Base-by-base conservation (phyloP, 2,888 invertebrate species). In the Dermolepida albohirtum region DNA sequence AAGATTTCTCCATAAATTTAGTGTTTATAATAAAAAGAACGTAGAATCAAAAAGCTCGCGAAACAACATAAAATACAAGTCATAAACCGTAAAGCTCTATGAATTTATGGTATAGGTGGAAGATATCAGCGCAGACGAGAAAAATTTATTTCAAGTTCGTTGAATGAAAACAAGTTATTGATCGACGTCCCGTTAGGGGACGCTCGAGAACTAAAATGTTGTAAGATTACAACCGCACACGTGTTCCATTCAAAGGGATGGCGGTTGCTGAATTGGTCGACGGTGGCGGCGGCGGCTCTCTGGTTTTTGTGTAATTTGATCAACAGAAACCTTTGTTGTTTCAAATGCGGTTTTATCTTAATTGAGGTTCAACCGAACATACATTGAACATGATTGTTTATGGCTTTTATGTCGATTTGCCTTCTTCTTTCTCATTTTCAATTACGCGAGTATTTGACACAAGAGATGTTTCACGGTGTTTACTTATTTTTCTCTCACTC, bases 201-300 rank as follows among this genome's bases (percentile, higher is more conserved):
- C 49, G 49, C 47, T 62, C 59, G 49, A 47, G 59, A 49, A 39
- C 59, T 47, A 47, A 62, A 62, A 62, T 62, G 59, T 57, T 57
- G 57, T 62, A 62, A 62, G 59, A 62, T 62, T 62, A 62, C 59
- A 62, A 62, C 59, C 59, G 59, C 59, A 62, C 59, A 62, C 59
- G 59, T 62, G 59, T 47, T 62, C 59, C 59, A 62, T 62, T 62
- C 59, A 62, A 62, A 62, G 29, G 47, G 59, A 47, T 54, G 54
- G 47, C 59, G 59, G 59, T 62, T 47, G 59, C 49, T 62, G 34
- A 62, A 62, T 62, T 62, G 47, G 47, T 62, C 47, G 59, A 40
- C 59, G 49, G 47, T 34, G 17, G 59, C 49, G 54, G 5, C 52
- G 39, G 40, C 52, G 57, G 57, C 47, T 47, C 47, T 62, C 49